Percentiles rank a stretch among this genome's conserved stretches.
Evolutionary conservation across 1,140 invertebrate species (phyloP).

Genomic region (Apis mellifera): DNA sequence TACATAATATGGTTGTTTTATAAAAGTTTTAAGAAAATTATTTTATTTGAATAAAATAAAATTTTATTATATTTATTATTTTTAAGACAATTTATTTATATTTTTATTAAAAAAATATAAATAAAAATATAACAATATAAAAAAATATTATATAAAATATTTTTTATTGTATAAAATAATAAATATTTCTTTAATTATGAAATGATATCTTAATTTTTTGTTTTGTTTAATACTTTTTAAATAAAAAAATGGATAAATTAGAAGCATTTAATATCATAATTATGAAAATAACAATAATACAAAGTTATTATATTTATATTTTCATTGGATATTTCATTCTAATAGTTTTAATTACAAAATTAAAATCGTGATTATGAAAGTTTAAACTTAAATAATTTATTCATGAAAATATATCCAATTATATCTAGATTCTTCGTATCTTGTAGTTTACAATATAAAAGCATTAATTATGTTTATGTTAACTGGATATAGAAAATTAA

Average conservation of each 20-base stretch:
- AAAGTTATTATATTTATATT: slow-evolving; percentile 8
- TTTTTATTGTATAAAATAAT: neutral
- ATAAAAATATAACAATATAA: no score
- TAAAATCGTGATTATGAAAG: neutral
- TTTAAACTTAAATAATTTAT: slow-evolving; percentile 18
- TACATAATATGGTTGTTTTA: neutral
- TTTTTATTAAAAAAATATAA: neutral
- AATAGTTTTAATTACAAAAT: neutral
- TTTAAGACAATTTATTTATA: neutral
- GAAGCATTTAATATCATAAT: neutral
- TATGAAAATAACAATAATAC: slow-evolving; percentile 28
- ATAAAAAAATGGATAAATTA: no score
- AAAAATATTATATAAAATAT: no score
- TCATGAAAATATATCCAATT: neutral
- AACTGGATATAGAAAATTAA: neutral
- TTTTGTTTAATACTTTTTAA: no score
- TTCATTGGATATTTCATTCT: neutral
- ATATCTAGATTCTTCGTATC: neutral
- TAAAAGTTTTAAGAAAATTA: neutral
- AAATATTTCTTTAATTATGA: neutral
- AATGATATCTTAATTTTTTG: neutral
- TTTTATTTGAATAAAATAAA: neutral
- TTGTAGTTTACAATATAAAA: neutral
- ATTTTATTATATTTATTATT: neutral
- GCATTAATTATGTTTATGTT: neutral